These are phyloP conservation scores for Pangasianodon gigas DNA, from an alignment of 2,113 vertebrate genomes.

Conservation along the genomic window DNA sequence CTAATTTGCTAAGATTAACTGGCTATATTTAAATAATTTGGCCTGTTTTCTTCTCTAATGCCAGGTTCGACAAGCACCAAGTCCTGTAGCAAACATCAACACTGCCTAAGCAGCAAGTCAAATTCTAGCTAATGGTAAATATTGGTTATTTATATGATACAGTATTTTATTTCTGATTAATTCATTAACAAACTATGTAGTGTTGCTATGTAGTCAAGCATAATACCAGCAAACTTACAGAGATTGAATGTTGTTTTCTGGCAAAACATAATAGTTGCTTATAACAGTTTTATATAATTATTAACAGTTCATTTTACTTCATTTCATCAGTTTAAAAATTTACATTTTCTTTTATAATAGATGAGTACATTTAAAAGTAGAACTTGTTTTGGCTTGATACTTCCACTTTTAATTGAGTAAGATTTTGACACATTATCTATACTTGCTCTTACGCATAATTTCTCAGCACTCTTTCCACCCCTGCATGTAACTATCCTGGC, in stretches of 20 bases:
- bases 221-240: neutral
- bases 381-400: neutral
- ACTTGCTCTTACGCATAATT: neutral
- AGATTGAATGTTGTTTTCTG: neutral
- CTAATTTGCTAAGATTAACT: too few species aligned
- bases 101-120: neutral
- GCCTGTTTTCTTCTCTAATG: neutral
- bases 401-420: neutral
- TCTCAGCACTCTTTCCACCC: neutral
- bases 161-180: neutral
- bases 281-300: neutral
- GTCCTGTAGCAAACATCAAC: neutral
- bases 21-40: neutral
- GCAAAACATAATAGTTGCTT: neutral
- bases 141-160: neutral
- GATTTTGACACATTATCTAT: neutral
- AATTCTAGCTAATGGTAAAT: neutral
- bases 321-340: neutral
- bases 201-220: neutral
- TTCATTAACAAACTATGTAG: neutral
- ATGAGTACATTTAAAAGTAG: neutral
- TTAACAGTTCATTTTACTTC: neutral
- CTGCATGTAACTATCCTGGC: neutral
- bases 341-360: too few species aligned
- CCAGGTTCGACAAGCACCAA: neutral